A percentile compares a stretch with the other conserved stretches of the same genome.
These are phyloP conservation scores for Thinocorus orbignyianus DNA, from an alignment of 2,113 vertebrate species.

Conservation along the genomic window DNA sequence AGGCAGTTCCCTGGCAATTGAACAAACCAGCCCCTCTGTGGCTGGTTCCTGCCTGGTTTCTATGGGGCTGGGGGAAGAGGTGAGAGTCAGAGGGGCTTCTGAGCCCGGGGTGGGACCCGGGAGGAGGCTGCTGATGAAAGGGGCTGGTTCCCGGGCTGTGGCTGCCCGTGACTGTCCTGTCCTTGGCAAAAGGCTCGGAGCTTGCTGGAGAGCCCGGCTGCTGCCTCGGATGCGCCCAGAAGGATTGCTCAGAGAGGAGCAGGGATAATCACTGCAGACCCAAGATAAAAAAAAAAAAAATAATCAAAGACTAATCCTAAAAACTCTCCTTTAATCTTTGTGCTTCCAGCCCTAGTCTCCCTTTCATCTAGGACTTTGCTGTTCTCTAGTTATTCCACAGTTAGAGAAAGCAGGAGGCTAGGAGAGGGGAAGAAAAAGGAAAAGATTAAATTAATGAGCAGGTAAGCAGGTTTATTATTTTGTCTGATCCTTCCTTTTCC, in stretches of 20 bases:
- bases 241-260: background rate
- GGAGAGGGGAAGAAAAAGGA: background rate
- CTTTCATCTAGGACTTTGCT: slow-evolving; percentile 78
- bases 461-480: slow-evolving; percentile 78
- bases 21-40: background rate
- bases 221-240: background rate
- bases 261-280: background rate
- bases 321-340: slow-evolving; percentile 78
- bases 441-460: slow-evolving; percentile 77
- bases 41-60: no score
- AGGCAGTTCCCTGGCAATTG: background rate
- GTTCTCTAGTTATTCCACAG: slow-evolving; percentile 60
- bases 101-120: rapidly evolving
- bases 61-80: background rate
- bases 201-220: background rate
- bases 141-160: rapidly evolving
- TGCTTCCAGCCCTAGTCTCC: slow-evolving; percentile 63
- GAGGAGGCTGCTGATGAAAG: background rate
- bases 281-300: background rate
- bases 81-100: background rate
- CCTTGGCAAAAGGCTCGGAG: background rate
- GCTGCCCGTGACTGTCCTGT: background rate
- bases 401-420: slow-evolving; percentile 34
- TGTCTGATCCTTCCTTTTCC: slow-evolving; percentile 74
- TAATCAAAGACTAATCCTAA: slow-evolving; percentile 75